Base-by-base conservation (phyloP, 2,113 vertebrate species). In the Gasterosteus aculeatus region DNA sequence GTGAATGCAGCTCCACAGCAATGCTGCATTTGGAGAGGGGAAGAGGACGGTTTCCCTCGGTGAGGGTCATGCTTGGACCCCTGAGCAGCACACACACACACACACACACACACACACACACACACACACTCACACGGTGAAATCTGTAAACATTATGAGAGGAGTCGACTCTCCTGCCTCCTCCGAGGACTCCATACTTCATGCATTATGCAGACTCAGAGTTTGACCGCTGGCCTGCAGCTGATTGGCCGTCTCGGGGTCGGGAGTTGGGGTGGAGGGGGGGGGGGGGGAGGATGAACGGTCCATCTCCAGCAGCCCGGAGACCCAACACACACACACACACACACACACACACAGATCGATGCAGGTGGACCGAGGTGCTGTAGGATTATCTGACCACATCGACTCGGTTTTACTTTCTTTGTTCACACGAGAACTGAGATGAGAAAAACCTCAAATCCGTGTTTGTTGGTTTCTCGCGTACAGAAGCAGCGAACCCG, bases 191-290 rank as follows among this genome's bases (percentile, higher is more conserved):
- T 56, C 38, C 16, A 38, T 29, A 70, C 80, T 77, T 91, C 88
- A 93, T 93, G 84, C 78, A 92, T 92, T 68, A 92, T 92, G 83
- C 85, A 92, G 82, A 56, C 33, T 15, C 62, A 83, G 79, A 92
- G 86, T 90, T 91, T 93, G 91, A 92, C 91, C 85, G 84, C 84
- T 92, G 92, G 91, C 90, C 86, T 85, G 88, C 85, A 87, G 83
- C 90, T 86, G 89, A 92, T 87, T 87, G 86, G 79, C 47, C 70
- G 73, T 84, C 88, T 84, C 70, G 61, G 83, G 86, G 87, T 90
- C 64, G 54, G 58, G 53, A 57, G 70, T 68, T 4, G 10, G 53
- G 4, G 10, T 10, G 51, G 4, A 22, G 10, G 49, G 49, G 61
- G 42, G 53, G 70, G 60, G 38, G 74, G 1, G 51, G 29, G 54